Conservation (phyloP, 2,113 vertebrate species). For the Octodon degus region DNA sequence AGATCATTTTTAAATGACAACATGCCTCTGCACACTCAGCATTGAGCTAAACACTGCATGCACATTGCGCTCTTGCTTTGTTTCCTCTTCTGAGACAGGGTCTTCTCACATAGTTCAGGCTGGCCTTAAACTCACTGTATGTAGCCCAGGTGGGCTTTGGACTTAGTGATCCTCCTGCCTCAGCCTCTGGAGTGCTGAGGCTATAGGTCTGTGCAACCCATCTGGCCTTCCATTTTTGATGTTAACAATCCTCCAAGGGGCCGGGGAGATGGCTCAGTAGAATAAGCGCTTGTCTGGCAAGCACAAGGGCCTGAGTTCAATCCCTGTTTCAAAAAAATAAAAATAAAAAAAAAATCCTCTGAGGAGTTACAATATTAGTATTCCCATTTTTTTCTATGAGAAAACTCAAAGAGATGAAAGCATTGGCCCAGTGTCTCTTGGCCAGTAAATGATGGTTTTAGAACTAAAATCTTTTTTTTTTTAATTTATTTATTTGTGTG, state of each 20-base stretch:
- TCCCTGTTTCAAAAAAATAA: too few relatives aligned
- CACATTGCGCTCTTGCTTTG: not conserved
- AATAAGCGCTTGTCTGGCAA: too few relatives aligned
- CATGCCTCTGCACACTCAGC: not conserved
- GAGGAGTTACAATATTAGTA: not conserved
- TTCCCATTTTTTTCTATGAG: not conserved
- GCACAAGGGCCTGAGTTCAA: too few relatives aligned
- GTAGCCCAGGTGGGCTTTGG: not conserved
- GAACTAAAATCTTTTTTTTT: conserved; percentile 32
- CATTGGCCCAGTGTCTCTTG: not conserved
- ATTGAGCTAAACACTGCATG: not conserved
- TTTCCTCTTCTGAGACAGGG: not conserved
- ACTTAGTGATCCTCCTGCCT: not conserved
- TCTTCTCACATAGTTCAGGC: not conserved
- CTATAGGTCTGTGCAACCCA: not conserved
- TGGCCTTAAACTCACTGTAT: not conserved
- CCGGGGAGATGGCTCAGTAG: too few relatives aligned
- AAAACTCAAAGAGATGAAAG: conserved; percentile 46
- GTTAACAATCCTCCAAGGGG: not conserved
- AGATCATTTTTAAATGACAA: not conserved
- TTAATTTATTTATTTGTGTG: too few relatives aligned
- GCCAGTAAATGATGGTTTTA: not conserved
- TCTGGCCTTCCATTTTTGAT: not conserved
- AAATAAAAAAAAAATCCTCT: not conserved
- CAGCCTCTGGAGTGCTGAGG: not conserved